These are phyloP conservation scores for Lucifuga dentata DNA, from an alignment of 2,113 vertebrate genomes.

Conservation along the genomic window DNA sequence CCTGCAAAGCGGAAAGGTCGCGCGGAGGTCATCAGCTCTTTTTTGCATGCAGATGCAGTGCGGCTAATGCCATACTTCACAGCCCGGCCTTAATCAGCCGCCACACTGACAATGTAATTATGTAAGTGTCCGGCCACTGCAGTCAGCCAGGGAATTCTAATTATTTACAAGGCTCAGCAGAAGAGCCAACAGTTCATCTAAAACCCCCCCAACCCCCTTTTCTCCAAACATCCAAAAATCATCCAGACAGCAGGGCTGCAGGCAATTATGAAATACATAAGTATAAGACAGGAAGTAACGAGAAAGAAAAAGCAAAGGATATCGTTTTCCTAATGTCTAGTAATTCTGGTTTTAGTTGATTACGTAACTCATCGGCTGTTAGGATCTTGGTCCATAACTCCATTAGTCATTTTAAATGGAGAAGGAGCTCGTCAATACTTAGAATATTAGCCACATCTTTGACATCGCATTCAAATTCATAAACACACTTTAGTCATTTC, in stretches of 20 bases:
- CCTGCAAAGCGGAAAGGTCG: constrained; percentile 35
- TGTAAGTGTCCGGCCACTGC: constrained; percentile 78
- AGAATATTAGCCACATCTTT: too few relatives aligned
- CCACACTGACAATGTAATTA: constrained; percentile 83
- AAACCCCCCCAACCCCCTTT: constrained; percentile 19
- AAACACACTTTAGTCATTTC: too few relatives aligned
- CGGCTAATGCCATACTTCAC: constrained; percentile 77
- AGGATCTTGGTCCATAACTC: too few relatives aligned
- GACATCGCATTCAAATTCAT: too few relatives aligned
- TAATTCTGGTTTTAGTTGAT: too few relatives aligned
- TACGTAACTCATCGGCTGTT: too few relatives aligned
- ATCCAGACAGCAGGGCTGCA: constrained; percentile 9
- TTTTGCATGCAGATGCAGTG: constrained; percentile 69
- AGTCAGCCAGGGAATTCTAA: constrained; percentile 75
- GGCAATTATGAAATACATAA: constrained; percentile 27
- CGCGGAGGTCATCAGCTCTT: constrained; percentile 54
- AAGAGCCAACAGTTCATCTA: constrained; percentile 52
- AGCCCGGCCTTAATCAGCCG: constrained; percentile 76
- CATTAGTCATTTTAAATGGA: too few relatives aligned
- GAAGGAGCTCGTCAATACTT: too few relatives aligned
- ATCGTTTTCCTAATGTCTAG: too few relatives aligned
- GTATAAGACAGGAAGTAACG: too few relatives aligned
- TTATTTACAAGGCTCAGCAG: constrained; percentile 73
- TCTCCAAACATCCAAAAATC: constrained; percentile 30
- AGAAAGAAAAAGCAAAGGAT: too few relatives aligned